Base-by-base conservation (phyloP, 2,888 invertebrate genomes). In the Pinctada fucata region DNA sequence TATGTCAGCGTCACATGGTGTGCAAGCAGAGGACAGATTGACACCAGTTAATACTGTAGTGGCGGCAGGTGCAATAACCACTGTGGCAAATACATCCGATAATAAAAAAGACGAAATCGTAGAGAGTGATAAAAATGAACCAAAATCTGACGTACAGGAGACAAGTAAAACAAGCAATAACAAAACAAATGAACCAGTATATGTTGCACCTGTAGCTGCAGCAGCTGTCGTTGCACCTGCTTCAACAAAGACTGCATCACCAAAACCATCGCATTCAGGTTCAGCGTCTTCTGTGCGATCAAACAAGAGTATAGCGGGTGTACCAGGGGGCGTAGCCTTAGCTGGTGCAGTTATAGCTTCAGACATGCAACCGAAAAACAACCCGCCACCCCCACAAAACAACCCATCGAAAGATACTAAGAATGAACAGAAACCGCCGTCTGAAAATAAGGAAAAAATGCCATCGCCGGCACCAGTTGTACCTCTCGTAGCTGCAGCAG, bases 151-250 rank as follows among this genome's bases (percentile, higher is more conserved):
- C 31, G 31, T 31, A 31, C 31, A 31, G 31, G 31, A 31, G 31
- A 58, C 58, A 58, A 6, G 8, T 10, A 58, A 58, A 58, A 58
- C 58, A 6, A 10, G 8, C 8, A 13, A 13, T 6, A 6, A 58
- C 8, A 58, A 58, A 58, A 10, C 58, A 10, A 58, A 10, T 58
- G 6, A 6, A 58, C 58, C 58, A 10, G 8, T 13, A 58, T 6
- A 10, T 58, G 58, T 13, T 58, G 58, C 8, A 6, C 6, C 13
- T 10, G 58, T 58, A 10, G 58, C 58, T 58, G 58, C 8, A 10
- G 58, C 58, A 58, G 58, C 50, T 13, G 52, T 52, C 16, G 72
- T 72, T n/a, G 69, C 69, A 49, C 69, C 69, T 49, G 69, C 69
- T 69, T 13, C 69, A 10, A 49, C 49, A 2, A 49, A 49, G 4